These are phyloP conservation scores for Subacronicta megacephala DNA, from an alignment of 2,888 invertebrate species.

Conservation along the genomic window DNA sequence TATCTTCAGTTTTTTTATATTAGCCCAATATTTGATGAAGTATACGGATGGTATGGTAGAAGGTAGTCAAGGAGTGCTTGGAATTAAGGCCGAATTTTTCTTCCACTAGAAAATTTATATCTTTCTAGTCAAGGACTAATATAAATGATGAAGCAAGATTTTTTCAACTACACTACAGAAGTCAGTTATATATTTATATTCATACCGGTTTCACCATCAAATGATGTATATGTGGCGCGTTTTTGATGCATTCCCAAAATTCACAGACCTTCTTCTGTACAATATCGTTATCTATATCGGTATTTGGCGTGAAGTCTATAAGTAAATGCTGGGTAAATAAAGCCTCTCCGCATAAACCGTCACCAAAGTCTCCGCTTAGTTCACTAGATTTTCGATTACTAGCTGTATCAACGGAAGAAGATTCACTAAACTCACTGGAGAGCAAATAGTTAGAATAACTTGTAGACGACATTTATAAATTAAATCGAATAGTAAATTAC, in stretches of 20 bases:
- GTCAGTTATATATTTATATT: too few species aligned
- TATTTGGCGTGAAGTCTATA: constrained; percentile 47
- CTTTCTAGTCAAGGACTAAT: too few species aligned
- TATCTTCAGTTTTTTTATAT: too few species aligned
- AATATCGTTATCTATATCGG: constrained; percentile 53
- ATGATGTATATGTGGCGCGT: constrained; percentile 50
- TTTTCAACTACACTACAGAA: too few species aligned
- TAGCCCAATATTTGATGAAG: too few species aligned
- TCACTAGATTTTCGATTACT: background rate
- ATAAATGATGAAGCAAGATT: too few species aligned
- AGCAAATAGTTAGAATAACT: background rate
- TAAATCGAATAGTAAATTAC: background rate
- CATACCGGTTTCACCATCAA: constrained; percentile 60
- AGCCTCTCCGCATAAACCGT: constrained; percentile 48
- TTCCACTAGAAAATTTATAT: too few species aligned
- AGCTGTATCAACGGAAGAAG: background rate
- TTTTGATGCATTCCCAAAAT: constrained; percentile 62
- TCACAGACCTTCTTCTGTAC: constrained; percentile 60
- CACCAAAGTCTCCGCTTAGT: constrained; percentile 30
- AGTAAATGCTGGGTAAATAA: constrained; percentile 13
- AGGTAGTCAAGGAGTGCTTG: too few species aligned
- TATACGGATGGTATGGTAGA: too few species aligned
- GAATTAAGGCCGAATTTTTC: too few species aligned
- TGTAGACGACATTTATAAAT: background rate
- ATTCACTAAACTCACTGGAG: background rate